Conservation (phyloP, 2,797 vertebrate species). For the Moxostoma hubbsi region DNA sequence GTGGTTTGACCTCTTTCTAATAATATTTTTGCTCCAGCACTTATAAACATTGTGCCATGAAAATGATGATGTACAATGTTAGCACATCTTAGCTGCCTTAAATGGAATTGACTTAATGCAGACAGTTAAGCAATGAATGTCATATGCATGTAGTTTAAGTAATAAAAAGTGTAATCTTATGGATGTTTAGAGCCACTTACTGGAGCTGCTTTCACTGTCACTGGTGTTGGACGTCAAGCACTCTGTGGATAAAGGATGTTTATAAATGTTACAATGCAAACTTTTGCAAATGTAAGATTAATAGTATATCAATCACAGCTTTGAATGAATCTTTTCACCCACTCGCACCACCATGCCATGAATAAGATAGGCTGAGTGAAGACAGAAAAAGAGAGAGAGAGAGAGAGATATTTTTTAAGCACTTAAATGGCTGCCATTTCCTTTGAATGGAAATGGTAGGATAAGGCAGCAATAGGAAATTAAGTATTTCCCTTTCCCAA, state of each 20-base stretch:
- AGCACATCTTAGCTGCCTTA: background rate
- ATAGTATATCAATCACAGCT: constrained; percentile 19
- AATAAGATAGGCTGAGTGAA: constrained; percentile 30
- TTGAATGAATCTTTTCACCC: constrained; percentile 45
- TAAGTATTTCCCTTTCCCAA: constrained; percentile 74
- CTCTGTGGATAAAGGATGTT: constrained; percentile 77
- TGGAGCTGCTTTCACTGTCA: constrained; percentile 99
- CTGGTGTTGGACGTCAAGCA: constrained; percentile 99
- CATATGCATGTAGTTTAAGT: background rate
- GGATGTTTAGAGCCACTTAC: constrained; percentile 82
- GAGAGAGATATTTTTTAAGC: constrained; percentile 59
- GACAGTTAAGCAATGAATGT: background rate
- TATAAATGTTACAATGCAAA: constrained; percentile 38
- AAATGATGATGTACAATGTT: background rate
- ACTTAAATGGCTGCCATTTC: constrained; percentile 59
- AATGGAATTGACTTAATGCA: constrained; percentile 24
- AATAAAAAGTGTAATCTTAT: constrained; percentile 9
- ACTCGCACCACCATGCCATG: constrained; percentile 22
- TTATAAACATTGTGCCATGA: background rate
- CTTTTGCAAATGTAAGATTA: constrained; percentile 29
- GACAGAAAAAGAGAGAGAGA: constrained; percentile 28
- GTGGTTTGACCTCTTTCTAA: background rate
- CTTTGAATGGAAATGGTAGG: constrained; percentile 70
- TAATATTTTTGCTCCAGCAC: background rate
- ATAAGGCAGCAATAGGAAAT: constrained; percentile 76